Conservation (phyloP, 2,888 invertebrate species). For the Volucella inflata region DNA sequence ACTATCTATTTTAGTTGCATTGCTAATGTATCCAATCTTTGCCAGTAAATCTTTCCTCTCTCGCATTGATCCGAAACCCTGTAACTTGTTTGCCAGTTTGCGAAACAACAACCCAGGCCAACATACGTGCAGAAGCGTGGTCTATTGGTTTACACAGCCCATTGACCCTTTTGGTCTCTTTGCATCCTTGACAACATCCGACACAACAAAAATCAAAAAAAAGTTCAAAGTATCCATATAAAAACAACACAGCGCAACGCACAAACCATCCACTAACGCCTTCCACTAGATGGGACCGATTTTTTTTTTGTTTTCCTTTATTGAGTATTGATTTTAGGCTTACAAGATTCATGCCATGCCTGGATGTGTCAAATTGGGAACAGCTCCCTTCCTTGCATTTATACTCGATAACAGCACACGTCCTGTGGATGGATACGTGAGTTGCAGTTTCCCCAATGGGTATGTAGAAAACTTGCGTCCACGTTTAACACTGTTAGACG, state of each 20-base stretch:
- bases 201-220: conserved; percentile 12
- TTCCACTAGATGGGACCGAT: not conserved
- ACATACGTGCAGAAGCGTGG: not conserved
- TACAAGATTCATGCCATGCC: conserved; percentile 55
- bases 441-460: conserved; percentile 18
- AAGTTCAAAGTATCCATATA: conserved; percentile 30
- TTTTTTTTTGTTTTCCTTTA: too few species aligned
- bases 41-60: too few species aligned
- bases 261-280: conserved; percentile 19
- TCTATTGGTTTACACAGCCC: conserved; percentile 24
- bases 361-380: conserved; percentile 20
- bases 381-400: not conserved
- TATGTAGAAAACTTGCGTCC: conserved; percentile 15
- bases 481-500: conserved; percentile 34
- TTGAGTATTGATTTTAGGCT: conserved; percentile 40
- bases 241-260: not conserved
- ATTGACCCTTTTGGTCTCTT: conserved; percentile 14
- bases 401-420: not conserved
- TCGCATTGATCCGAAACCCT: too few species aligned
- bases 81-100: too few species aligned
- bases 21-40: too few species aligned
- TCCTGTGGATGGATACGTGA: not conserved
- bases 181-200: not conserved
- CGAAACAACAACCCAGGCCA: too few species aligned
- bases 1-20: too few species aligned